Conservation (phyloP, 1,140 invertebrate species). For the Charaxes varanes region DNA sequence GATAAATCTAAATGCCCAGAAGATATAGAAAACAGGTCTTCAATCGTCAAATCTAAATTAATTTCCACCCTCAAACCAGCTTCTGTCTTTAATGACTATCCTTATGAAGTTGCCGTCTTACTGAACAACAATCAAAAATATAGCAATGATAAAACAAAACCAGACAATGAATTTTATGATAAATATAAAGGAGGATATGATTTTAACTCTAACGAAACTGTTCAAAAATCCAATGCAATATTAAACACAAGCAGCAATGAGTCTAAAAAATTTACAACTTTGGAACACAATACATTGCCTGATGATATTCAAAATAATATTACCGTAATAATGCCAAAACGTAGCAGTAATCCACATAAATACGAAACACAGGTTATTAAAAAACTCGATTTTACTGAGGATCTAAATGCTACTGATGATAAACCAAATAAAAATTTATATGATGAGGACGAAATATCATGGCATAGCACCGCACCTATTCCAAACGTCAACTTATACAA, state of each 20-base stretch:
- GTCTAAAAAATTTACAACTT: not conserved
- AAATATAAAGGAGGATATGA: not conserved
- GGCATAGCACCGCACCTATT: slow-evolving; percentile 32
- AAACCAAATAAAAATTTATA: slow-evolving; percentile 36
- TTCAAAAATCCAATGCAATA: not conserved
- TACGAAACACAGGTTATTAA: slow-evolving; percentile 31
- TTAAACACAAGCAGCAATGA: not conserved
- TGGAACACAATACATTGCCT: not conserved
- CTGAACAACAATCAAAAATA: slow-evolving; percentile 26
- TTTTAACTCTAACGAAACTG: not conserved
- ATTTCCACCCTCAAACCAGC: slow-evolving; percentile 32
- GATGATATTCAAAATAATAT: slow-evolving; percentile 5
- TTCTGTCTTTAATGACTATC: slow-evolving; percentile 44
- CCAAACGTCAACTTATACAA: slow-evolving; percentile 31
- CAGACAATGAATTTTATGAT: not conserved
- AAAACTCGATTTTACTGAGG: slow-evolving; percentile 31
- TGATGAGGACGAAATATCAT: slow-evolving; percentile 33
- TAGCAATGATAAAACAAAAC: slow-evolving; percentile 6
- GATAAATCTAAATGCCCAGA: not conserved
- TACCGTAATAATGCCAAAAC: slow-evolving; percentile 23
- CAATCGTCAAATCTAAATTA: slow-evolving; percentile 21
- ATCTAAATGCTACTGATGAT: slow-evolving; percentile 28
- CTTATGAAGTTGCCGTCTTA: slow-evolving; percentile 45
- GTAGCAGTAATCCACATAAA: slow-evolving; percentile 32
- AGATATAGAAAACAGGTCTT: not conserved